These are phyloP conservation scores for Chionodraco myersi DNA, from an alignment of 2,113 vertebrate genomes.

Conservation along the genomic window DNA sequence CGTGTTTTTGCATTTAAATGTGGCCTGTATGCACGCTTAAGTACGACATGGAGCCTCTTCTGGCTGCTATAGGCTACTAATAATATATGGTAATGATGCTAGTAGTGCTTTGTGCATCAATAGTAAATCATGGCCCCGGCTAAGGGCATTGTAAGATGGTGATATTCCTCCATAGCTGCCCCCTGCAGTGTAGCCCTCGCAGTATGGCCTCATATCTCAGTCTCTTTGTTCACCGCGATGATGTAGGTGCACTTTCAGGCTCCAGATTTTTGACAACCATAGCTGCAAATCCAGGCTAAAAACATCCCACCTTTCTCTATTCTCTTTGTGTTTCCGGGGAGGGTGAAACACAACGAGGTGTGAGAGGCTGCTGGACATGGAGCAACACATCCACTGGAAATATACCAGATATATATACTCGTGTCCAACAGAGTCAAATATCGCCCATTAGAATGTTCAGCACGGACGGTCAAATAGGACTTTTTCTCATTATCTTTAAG, in stretches of 20 bases:
- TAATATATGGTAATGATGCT: constrained; percentile 28
- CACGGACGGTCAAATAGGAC: neutral
- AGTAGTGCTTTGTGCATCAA: constrained; percentile 44
- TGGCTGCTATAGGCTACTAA: neutral
- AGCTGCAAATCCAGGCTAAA: constrained; percentile 56
- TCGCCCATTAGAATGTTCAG: neutral
- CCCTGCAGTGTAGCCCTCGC: constrained; percentile 4
- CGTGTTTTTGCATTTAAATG: constrained; percentile 41
- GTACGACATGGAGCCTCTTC: constrained; percentile 14
- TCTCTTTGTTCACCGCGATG: constrained; percentile 64
- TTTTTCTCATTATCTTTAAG: neutral
- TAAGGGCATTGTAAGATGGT: constrained; percentile 25
- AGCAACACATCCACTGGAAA: constrained; percentile 15
- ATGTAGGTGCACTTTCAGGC: constrained; percentile 53
- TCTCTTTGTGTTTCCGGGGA: constrained; percentile 66
- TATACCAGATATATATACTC: neutral
- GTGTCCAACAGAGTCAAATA: neutral
- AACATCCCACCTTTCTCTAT: constrained; percentile 59
- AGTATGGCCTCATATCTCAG: constrained; percentile 40
- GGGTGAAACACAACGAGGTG: constrained; percentile 28
- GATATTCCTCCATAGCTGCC: constrained; percentile 24
- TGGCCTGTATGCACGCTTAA: neutral
- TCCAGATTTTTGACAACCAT: constrained; percentile 54
- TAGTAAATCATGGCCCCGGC: constrained; percentile 29
- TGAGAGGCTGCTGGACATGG: constrained; percentile 23